Evolutionary conservation across 2,797 vertebrate species (phyloP).

Genomic region (Poecilia picta): DNA sequence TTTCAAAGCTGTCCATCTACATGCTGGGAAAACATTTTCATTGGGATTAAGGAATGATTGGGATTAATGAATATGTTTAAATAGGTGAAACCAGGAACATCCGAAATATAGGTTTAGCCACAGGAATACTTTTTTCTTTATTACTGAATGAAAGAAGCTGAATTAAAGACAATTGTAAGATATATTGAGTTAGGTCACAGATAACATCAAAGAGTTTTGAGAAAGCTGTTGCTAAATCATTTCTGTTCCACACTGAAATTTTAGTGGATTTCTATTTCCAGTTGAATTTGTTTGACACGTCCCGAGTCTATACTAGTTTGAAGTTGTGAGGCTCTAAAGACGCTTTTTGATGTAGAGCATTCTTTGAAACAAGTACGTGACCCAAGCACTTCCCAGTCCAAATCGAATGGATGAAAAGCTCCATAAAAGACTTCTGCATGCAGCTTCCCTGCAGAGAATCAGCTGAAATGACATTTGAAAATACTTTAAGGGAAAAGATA

Average conservation of each 20-base stretch:
- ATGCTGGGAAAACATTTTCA: too few species aligned
- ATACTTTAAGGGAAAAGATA: slow-evolving; percentile 56
- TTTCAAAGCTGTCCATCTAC: too few species aligned
- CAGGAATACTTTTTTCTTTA: neutral
- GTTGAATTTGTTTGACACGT: neutral
- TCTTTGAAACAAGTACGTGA: slow-evolving; percentile 43
- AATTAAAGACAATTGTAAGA: neutral
- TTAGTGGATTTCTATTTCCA: neutral
- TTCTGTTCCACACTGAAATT: neutral
- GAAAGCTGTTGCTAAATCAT: neutral
- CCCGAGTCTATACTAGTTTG: slow-evolving; percentile 4
- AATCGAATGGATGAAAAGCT: slow-evolving; percentile 52
- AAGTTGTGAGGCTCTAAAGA: slow-evolving; percentile 29
- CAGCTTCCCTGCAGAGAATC: slow-evolving; percentile 42
- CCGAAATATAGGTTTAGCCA: neutral
- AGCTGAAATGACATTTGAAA: slow-evolving; percentile 59
- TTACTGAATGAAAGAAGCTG: neutral
- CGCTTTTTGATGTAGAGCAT: slow-evolving; percentile 29
- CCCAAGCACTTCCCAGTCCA: slow-evolving; percentile 44
- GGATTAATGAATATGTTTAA: neutral
- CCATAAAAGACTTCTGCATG: slow-evolving; percentile 48
- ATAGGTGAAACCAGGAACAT: neutral
- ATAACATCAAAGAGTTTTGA: neutral
- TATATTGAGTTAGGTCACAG: neutral
- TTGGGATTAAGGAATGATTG: too few species aligned